These are phyloP conservation scores for roundworm (Caenorhabditis elegans) DNA, from an alignment of 1,140 invertebrate species.

Conservation along the genomic window WBcel235 BX284603.4:4164001-4164500, in stretches of 20 bases:
- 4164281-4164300: not conserved
- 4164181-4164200: not conserved
- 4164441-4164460: too few relatives aligned
- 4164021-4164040: too few relatives aligned
- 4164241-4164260: too few relatives aligned
- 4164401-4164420: too few relatives aligned
- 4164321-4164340: not conserved
- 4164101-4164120: not conserved
- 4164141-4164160: slow-evolving; percentile 84
- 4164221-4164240: not conserved
- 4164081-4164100: not conserved
- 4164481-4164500: too few relatives aligned
- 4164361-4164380: too few relatives aligned
- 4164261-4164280: not conserved
- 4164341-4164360: not conserved
- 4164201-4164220: not conserved
- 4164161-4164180: slow-evolving; percentile 80
- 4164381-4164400: too few relatives aligned
- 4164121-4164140: slow-evolving; percentile 83
- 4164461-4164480: too few relatives aligned
- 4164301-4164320: not conserved
- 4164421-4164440: too few relatives aligned
- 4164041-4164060: too few relatives aligned
- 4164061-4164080: too few relatives aligned
- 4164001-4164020: not conserved